phyloP scores from a whole-genome alignment of 1,140 invertebrate genomes.

The Bactericera cockerelli region DNA sequence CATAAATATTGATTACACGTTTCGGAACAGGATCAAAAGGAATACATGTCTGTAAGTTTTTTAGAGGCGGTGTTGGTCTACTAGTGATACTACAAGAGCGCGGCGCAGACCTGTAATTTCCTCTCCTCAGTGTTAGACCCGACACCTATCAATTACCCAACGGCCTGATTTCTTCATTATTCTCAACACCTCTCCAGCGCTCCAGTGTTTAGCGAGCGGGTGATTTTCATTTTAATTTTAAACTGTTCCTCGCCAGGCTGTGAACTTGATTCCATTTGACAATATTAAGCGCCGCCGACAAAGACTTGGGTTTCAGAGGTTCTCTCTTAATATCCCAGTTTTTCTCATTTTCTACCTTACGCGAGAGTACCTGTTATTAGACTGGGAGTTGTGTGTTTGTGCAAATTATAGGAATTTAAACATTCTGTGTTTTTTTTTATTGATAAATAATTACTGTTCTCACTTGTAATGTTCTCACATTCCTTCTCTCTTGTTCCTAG shows the following conservation, averaged over 20 bases:
- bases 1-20: slow-evolving; percentile 9
- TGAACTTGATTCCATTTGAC: slow-evolving; percentile 5
- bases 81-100: not conserved
- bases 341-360: too few species aligned
- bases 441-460: too few species aligned
- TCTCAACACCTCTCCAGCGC: not conserved
- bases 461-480: too few species aligned
- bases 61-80: not conserved
- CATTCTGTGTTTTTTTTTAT: too few species aligned
- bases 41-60: slow-evolving; percentile 7
- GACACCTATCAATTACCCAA: slow-evolving; percentile 8
- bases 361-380: too few species aligned
- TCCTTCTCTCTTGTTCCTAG: too few species aligned
- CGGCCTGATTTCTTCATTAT: slow-evolving; percentile 8
- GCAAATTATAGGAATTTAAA: too few species aligned
- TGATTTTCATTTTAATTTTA: slow-evolving; percentile 6
- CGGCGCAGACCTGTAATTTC: slow-evolving; percentile 3
- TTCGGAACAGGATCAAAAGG: slow-evolving; percentile 1
- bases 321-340: too few species aligned
- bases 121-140: not conserved
- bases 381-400: too few species aligned
- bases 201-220: not conserved
- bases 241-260: not conserved
- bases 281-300: not conserved
- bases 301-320: not conserved